A percentile compares a stretch with the other conserved stretches of the same genome.
Conservation (phyloP, 2,888 invertebrate species). For the Pachycephus smyrnensis region DNA sequence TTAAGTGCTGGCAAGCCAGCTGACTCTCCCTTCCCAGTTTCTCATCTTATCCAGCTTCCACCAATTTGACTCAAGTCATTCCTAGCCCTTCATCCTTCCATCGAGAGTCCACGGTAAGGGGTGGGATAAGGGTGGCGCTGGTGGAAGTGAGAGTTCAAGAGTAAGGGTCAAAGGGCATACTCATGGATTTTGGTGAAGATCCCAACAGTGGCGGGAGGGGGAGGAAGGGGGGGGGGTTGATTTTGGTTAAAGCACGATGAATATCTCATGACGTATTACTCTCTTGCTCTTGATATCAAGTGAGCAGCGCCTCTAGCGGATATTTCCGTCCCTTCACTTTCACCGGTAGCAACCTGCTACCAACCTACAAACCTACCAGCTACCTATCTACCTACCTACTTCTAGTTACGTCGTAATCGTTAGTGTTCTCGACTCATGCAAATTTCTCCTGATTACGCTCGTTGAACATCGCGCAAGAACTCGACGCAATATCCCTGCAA, state of each 20-base stretch:
- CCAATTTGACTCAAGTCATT: neutral
- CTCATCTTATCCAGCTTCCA: neutral
- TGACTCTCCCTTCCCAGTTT: neutral
- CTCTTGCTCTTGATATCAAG: neutral
- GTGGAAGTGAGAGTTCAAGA: neutral
- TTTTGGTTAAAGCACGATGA: slow-evolving; percentile 7
- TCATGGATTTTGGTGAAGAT: neutral
- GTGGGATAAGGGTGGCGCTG: neutral
- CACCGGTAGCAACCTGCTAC: neutral
- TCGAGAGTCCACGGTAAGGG: neutral
- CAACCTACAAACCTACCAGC: neutral
- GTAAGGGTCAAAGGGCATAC: neutral
- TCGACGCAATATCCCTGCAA: slow-evolving; percentile 6
- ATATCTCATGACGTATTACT: slow-evolving; percentile 3
- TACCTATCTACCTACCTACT: neutral
- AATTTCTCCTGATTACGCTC: slow-evolving; percentile 7
- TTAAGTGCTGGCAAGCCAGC: neutral
- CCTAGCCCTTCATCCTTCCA: neutral
- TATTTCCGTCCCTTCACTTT: neutral
- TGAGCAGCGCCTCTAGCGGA: neutral
- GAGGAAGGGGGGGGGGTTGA: neutral
- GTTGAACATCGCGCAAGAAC: slow-evolving; percentile 1
- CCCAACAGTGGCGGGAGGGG: neutral
- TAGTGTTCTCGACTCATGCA: slow-evolving; percentile 7
- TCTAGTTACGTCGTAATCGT: slow-evolving; percentile 6